phyloP scores from a whole-genome alignment of 2,888 invertebrate genomes.

The Melipona bicolor region DNA sequence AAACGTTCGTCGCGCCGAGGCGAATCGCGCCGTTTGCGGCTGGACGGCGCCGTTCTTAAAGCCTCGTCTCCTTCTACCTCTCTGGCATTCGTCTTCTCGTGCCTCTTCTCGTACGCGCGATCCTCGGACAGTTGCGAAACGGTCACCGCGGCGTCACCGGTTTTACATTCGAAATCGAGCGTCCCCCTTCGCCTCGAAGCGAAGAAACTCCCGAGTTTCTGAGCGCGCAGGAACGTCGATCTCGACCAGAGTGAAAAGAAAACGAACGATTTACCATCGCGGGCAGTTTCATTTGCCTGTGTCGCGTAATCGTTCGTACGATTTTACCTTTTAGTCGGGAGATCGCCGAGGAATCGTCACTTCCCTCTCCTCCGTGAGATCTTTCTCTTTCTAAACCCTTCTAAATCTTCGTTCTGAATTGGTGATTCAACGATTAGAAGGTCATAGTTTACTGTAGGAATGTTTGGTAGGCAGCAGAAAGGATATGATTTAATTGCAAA shows the following conservation, averaged over 20 bases:
- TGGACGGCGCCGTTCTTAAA: conserved; percentile 66
- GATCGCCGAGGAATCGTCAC: conserved; percentile 30
- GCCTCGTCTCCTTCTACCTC: conserved; percentile 34
- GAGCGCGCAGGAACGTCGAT: background rate
- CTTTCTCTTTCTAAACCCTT: conserved; percentile 5
- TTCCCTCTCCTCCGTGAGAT: no score
- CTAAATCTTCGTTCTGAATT: conserved; percentile 4
- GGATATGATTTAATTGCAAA: no score
- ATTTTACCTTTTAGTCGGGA: conserved; percentile 34
- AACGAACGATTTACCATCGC: conserved; percentile 38
- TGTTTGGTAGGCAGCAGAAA: no score
- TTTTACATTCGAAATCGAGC: conserved; percentile 6
- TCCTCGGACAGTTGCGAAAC: conserved; percentile 1
- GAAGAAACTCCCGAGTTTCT: conserved; percentile 8
- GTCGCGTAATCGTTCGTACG: conserved; percentile 30
- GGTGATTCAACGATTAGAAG: conserved; percentile 43
- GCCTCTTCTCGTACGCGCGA: background rate
- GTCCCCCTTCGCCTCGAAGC: background rate
- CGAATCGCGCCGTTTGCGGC: conserved; percentile 76
- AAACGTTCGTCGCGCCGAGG: conserved; percentile 81
- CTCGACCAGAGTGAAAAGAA: background rate
- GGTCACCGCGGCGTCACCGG: conserved; percentile 2
- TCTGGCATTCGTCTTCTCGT: conserved; percentile 31
- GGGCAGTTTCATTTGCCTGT: conserved; percentile 19
- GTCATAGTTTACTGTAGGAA: background rate